A percentile compares a stretch with the other conserved stretches of the same genome.
These are phyloP conservation scores for Lycia hirtaria DNA, from an alignment of 2,888 invertebrate species.

Conservation along the genomic window DNA sequence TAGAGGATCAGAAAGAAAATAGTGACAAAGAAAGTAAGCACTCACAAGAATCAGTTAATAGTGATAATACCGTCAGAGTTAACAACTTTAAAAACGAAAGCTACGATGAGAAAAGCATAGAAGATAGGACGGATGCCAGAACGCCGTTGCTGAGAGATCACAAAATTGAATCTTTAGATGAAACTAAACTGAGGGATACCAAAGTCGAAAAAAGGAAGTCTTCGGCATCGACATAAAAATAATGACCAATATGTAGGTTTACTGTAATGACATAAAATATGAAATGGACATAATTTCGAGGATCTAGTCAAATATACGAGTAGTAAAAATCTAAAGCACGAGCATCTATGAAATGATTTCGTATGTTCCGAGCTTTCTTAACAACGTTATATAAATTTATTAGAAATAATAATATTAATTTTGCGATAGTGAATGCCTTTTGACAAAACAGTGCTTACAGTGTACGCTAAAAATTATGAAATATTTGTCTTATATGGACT, in stretches of 20 bases:
- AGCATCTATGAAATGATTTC: slow-evolving; percentile 29
- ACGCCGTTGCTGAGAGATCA: slow-evolving; percentile 76
- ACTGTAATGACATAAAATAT: slow-evolving; percentile 7
- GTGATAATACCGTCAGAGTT: slow-evolving; percentile 68
- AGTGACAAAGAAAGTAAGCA: slow-evolving; percentile 59
- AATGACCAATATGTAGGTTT: slow-evolving; percentile 57
- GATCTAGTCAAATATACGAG: slow-evolving; percentile 7
- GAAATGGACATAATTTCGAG: slow-evolving; percentile 12
- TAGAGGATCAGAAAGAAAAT: slow-evolving; percentile 54
- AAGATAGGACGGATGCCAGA: slow-evolving; percentile 75
- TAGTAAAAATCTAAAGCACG: slow-evolving; percentile 16
- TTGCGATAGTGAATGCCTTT: slow-evolving; percentile 41
- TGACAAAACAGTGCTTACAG: slow-evolving; percentile 42
- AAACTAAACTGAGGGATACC: slow-evolving; percentile 74
- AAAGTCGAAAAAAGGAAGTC: slow-evolving; percentile 80
- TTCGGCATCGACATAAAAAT: slow-evolving; percentile 76
- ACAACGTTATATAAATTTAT: slow-evolving; percentile 28
- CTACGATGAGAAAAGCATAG: slow-evolving; percentile 65
- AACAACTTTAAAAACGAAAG: slow-evolving; percentile 74
- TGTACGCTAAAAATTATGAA: slow-evolving; percentile 47
- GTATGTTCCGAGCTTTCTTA: slow-evolving; percentile 36
- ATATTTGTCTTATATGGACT: slow-evolving; percentile 58
- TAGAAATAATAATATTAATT: slow-evolving; percentile 31
- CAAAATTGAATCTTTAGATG: slow-evolving; percentile 80
- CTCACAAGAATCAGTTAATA: slow-evolving; percentile 69